Evolutionary conservation across 2,888 invertebrate species (phyloP).

Genomic region (Balanococcus diminutus): DNA sequence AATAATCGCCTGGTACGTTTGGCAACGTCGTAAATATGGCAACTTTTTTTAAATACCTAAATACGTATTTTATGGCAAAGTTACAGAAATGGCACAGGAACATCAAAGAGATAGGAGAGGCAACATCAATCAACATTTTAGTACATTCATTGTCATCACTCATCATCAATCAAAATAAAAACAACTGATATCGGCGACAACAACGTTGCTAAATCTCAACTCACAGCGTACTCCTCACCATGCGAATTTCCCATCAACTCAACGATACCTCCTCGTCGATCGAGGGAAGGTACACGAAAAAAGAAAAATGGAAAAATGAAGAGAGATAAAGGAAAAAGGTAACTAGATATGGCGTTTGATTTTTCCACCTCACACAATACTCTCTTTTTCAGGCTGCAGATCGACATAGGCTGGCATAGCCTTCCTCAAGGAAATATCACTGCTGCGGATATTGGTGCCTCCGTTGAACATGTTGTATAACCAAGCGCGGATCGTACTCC

Average conservation of each 20-base stretch:
- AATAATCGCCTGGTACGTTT: background rate
- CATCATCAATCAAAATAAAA: background rate
- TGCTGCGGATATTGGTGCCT: constrained; percentile 73
- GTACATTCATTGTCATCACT: background rate
- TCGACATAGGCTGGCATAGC: constrained; percentile 65
- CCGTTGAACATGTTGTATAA: constrained; percentile 76
- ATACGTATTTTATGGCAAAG: background rate
- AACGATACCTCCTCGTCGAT: background rate
- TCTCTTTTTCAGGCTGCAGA: constrained; percentile 67
- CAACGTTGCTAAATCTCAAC: background rate
- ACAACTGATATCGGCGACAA: background rate
- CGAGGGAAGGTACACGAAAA: background rate
- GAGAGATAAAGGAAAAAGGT: background rate
- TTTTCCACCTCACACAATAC: constrained; percentile 64
- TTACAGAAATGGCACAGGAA: background rate
- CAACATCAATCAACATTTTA: background rate
- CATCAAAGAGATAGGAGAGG: background rate
- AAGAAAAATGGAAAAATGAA: background rate
- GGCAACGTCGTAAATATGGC: constrained; percentile 10
- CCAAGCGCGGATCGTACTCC: constrained; percentile 75
- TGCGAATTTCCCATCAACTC: no score
- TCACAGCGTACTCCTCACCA: background rate
- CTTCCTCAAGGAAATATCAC: constrained; percentile 67
- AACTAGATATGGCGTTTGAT: background rate
- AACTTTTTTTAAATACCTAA: no score